Conservation (phyloP, 2,797 vertebrate genomes). For the Alfaro cultratus region DNA sequence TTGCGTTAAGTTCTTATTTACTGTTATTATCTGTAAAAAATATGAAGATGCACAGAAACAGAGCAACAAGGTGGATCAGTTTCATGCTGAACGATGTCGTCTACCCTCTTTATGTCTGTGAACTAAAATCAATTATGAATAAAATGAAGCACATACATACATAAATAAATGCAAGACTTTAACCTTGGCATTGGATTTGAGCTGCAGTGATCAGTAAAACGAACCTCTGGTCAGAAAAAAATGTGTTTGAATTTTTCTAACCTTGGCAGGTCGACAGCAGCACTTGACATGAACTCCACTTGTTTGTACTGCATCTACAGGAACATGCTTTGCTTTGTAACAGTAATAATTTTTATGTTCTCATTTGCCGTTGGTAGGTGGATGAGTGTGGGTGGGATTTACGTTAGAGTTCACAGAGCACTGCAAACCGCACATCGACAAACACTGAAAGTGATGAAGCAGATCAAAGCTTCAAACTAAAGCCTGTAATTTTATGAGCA, state of each 20-base stretch:
- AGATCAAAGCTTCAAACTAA: slow-evolving; percentile 17
- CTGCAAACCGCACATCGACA: slow-evolving; percentile 10
- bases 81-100: slow-evolving; percentile 13
- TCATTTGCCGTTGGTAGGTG: not conserved
- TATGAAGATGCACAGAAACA: slow-evolving; percentile 28
- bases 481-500: slow-evolving; percentile 1
- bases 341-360: slow-evolving; percentile 10
- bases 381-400: slow-evolving; percentile 20
- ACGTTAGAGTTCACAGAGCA: slow-evolving; percentile 9
- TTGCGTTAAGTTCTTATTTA: slow-evolving; percentile 5
- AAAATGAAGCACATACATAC: slow-evolving; percentile 43
- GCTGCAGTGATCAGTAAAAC: slow-evolving; percentile 43
- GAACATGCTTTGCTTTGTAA: slow-evolving; percentile 9
- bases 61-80: slow-evolving; percentile 16
- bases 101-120: slow-evolving; percentile 33
- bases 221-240: slow-evolving; percentile 36
- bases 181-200: slow-evolving; percentile 41
- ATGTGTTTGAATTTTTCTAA: slow-evolving; percentile 42
- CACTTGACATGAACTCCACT: slow-evolving; percentile 48
- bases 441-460: slow-evolving; percentile 10
- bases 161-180: slow-evolving; percentile 59
- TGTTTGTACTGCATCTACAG: slow-evolving; percentile 9
- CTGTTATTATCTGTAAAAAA: slow-evolving; percentile 25
- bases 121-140: slow-evolving; percentile 41
- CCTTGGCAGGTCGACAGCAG: slow-evolving; percentile 36